phyloP scores from a whole-genome alignment of 2,797 vertebrate species.

The Pangasius djambal region DNA sequence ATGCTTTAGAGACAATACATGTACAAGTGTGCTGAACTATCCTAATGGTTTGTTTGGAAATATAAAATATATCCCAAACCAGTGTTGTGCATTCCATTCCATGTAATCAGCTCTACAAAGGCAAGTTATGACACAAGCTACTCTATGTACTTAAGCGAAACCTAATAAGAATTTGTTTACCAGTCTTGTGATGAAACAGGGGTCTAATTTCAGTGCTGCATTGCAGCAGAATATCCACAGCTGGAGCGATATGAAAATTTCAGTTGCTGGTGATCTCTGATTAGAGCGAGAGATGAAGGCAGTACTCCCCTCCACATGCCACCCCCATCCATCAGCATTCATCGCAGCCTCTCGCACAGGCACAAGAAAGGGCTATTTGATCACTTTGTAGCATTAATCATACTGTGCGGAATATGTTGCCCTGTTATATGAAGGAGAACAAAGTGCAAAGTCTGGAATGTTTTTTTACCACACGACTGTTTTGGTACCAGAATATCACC shows the following conservation, averaged over 20 bases:
- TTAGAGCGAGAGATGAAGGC: conserved; percentile 54
- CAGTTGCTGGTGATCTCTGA: conserved; percentile 60
- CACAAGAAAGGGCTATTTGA: conserved; percentile 64
- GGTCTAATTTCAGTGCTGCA: conserved; percentile 53
- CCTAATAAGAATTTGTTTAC: conserved; percentile 20
- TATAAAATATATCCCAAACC: not conserved
- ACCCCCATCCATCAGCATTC: conserved; percentile 57
- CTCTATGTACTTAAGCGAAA: not conserved
- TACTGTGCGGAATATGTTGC: conserved; percentile 41
- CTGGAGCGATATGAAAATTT: conserved; percentile 54
- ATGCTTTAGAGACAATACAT: not conserved
- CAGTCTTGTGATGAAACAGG: conserved; percentile 23
- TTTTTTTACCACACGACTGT: conserved; percentile 4
- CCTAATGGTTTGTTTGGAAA: not conserved
- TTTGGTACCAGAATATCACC: not conserved
- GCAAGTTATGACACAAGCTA: conserved; percentile 1
- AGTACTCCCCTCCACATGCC: not conserved
- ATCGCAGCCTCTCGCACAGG: conserved; percentile 54
- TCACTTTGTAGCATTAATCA: conserved; percentile 62
- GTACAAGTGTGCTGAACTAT: not conserved
- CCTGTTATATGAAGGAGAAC: conserved; percentile 49
- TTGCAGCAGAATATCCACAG: conserved; percentile 55
- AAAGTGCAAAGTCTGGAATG: conserved; percentile 49
- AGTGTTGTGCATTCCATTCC: not conserved
- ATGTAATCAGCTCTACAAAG: not conserved